phyloP scores from a whole-genome alignment of 2,888 invertebrate genomes.

The Lutraria lutraria region DNA sequence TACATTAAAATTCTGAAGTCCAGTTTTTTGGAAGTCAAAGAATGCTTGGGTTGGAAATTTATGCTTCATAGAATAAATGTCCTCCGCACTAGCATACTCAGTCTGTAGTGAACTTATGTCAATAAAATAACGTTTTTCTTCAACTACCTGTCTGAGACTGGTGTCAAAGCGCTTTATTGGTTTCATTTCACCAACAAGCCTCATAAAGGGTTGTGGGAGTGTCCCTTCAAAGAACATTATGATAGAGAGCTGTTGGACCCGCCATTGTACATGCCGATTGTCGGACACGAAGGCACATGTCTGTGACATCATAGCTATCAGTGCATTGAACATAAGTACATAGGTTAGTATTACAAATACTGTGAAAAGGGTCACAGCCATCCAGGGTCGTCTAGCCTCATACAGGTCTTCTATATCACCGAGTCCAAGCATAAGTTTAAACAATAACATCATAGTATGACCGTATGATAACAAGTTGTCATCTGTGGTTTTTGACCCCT shows the following conservation, averaged over 20 bases:
- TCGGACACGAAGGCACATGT: slow-evolving; percentile 76
- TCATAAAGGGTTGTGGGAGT: slow-evolving; percentile 60
- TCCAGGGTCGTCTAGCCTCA: slow-evolving; percentile 74
- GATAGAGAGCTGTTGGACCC: slow-evolving; percentile 74
- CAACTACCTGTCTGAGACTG: slow-evolving; percentile 62
- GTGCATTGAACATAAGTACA: slow-evolving; percentile 78
- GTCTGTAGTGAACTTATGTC: slow-evolving; percentile 76
- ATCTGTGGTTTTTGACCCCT: slow-evolving; percentile 51
- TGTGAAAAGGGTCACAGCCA: slow-evolving; percentile 74
- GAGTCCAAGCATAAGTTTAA: slow-evolving; percentile 79
- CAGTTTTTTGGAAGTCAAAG: slow-evolving; percentile 34
- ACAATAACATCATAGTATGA: slow-evolving; percentile 74
- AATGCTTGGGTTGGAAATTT: slow-evolving; percentile 55
- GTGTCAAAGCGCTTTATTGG: slow-evolving; percentile 70
- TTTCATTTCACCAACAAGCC: slow-evolving; percentile 66
- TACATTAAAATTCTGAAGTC: slow-evolving; percentile 42
- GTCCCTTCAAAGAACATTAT: slow-evolving; percentile 75
- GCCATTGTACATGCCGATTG: slow-evolving; percentile 76
- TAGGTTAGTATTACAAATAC: slow-evolving; percentile 76
- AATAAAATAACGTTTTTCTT: slow-evolving; percentile 70
- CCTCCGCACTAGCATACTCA: slow-evolving; percentile 73
- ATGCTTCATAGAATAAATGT: slow-evolving; percentile 66
- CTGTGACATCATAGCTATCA: slow-evolving; percentile 82
- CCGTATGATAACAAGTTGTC: slow-evolving; percentile 70
- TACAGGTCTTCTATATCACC: slow-evolving; percentile 72